These are phyloP conservation scores for Otolemur crassicaudatus DNA, from an alignment of 2,797 vertebrate genomes.

Conservation along the genomic window DNA sequence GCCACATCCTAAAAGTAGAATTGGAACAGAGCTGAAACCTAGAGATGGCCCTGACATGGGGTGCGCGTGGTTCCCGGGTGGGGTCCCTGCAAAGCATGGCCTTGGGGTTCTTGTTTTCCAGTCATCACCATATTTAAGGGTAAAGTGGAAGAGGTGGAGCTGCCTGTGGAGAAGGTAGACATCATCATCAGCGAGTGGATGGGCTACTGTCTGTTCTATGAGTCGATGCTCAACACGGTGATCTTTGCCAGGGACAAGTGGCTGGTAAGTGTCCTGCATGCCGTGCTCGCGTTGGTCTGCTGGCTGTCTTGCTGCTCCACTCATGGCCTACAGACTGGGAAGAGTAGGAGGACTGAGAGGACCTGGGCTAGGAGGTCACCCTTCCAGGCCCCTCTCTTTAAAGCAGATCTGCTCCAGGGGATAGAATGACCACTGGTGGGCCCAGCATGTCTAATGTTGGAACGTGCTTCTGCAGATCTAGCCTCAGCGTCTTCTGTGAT, in stretches of 20 bases:
- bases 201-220: slow-evolving; percentile 99
- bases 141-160: slow-evolving; percentile 98
- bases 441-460: neutral
- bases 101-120: slow-evolving; percentile 87
- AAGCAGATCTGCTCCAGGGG: neutral
- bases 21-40: neutral
- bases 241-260: slow-evolving; percentile 99
- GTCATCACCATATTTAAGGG: slow-evolving; percentile 99
- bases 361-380: neutral
- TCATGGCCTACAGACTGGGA: neutral
- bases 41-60: neutral
- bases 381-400: neutral
- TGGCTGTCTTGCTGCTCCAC: neutral
- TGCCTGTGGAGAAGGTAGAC: slow-evolving; percentile 97
- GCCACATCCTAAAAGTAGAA: neutral
- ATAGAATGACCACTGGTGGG: rapidly evolving
- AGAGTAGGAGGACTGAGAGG: neutral
- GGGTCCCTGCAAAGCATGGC: slow-evolving; percentile 68
- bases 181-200: slow-evolving; percentile 99
- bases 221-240: slow-evolving; percentile 98
- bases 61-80: neutral
- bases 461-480: neutral
- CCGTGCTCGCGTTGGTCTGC: neutral
- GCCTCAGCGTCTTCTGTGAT: neutral
- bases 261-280: slow-evolving; percentile 92